Percentiles rank a stretch among this genome's conserved stretches.
Conservation (phyloP, 2,888 invertebrate species). For the Andrena haemorrhoa region DNA sequence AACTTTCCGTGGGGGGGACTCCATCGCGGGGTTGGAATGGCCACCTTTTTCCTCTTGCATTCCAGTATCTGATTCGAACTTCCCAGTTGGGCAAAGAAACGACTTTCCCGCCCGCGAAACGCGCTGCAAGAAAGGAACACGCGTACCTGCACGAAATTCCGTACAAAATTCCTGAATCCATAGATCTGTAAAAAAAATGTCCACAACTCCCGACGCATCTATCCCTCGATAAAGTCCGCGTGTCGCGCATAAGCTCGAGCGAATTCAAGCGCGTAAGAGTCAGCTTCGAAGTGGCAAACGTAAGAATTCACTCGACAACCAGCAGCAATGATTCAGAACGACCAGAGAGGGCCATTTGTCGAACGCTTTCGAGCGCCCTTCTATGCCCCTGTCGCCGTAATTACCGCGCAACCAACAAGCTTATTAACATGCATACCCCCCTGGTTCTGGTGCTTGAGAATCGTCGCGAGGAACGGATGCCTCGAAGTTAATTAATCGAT, state of each 20-base stretch:
- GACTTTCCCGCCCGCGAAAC: background rate
- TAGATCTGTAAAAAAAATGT: too few relatives aligned
- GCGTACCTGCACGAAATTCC: too few relatives aligned
- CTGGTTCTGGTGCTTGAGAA: constrained; percentile 18
- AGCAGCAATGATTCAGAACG: constrained; percentile 3
- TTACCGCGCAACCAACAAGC: constrained; percentile 28
- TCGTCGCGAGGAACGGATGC: constrained; percentile 16
- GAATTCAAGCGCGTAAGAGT: background rate
- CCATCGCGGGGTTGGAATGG: background rate
- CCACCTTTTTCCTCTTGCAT: background rate
- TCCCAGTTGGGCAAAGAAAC: background rate
- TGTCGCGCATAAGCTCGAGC: background rate
- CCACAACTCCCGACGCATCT: too few relatives aligned
- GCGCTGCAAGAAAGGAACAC: too few relatives aligned
- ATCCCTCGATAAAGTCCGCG: too few relatives aligned
- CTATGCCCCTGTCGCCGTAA: background rate
- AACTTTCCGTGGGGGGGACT: constrained; percentile 19
- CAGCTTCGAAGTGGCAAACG: background rate
- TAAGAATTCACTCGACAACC: background rate
- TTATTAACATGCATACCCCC: constrained; percentile 38
- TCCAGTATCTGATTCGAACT: constrained; percentile 17
- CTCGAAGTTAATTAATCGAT: constrained; percentile 48
- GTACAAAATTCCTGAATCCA: too few relatives aligned
- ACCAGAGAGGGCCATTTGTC: constrained; percentile 1
- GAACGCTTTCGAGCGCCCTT: constrained; percentile 7